These are phyloP conservation scores for Megalops cyprinoides DNA, from an alignment of 2,797 vertebrate species.

Conservation along the genomic window DNA sequence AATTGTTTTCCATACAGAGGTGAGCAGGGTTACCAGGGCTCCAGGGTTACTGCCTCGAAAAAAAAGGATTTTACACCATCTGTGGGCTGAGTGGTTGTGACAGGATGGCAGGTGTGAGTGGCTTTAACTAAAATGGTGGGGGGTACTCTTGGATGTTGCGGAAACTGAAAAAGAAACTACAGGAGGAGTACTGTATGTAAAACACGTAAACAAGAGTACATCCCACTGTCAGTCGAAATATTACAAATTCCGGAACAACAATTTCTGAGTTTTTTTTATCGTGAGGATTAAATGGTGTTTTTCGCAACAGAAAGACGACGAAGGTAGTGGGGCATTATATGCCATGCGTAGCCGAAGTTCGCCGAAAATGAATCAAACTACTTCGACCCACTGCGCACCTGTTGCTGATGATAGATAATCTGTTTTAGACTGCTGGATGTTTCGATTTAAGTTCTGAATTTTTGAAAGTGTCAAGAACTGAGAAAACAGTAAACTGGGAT, in stretches of 20 bases:
- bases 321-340: not conserved
- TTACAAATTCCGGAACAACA: not conserved
- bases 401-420: not conserved
- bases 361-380: slow-evolving; percentile 8
- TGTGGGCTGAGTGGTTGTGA: slow-evolving; percentile 17
- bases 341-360: not conserved
- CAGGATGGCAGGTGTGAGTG: slow-evolving; percentile 3
- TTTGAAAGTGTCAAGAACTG: not conserved
- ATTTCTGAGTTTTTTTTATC: not conserved
- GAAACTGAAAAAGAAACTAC: slow-evolving; percentile 10
- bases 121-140: slow-evolving; percentile 19
- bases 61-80: not conserved
- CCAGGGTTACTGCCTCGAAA: slow-evolving; percentile 24
- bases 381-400: slow-evolving; percentile 1
- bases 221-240: not conserved
- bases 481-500: not conserved
- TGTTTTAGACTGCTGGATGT: slow-evolving; percentile 2
- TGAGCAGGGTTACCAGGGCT: slow-evolving; percentile 16
- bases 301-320: not conserved
- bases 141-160: not conserved
- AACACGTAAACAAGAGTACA: not conserved
- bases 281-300: not conserved
- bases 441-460: not conserved
- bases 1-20: slow-evolving; percentile 39
- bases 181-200: not conserved